These are phyloP conservation scores for Drosophila nigrodunni DNA, from an alignment of 1,140 invertebrate genomes.

Conservation along the genomic window DNA sequence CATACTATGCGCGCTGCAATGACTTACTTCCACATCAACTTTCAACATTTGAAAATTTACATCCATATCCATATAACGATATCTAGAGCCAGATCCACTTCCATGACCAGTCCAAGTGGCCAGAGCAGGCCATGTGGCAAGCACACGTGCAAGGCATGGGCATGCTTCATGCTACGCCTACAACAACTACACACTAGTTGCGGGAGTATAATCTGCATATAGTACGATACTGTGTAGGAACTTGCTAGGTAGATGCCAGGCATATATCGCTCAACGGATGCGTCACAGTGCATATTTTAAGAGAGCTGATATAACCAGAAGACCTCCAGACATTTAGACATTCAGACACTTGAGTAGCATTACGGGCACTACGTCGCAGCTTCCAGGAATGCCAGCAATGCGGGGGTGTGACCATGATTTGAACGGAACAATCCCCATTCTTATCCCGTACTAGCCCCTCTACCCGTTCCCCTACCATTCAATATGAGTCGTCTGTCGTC, in stretches of 20 bases:
- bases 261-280: conserved; percentile 62
- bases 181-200: conserved; percentile 51
- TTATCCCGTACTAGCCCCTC: not conserved
- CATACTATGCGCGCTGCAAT: conserved; percentile 30
- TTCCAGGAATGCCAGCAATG: conserved; percentile 73
- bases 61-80: conserved; percentile 7
- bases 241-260: conserved; percentile 31
- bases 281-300: conserved; percentile 79
- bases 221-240: conserved; percentile 28
- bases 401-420: conserved; percentile 65
- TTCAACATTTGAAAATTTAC: conserved; percentile 7
- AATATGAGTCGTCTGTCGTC: conserved; percentile 14
- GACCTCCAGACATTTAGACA: conserved; percentile 43
- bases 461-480: too few species aligned
- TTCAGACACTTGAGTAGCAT: conserved; percentile 44
- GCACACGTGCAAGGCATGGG: conserved; percentile 66
- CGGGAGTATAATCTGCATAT: conserved; percentile 62
- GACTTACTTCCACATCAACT: conserved; percentile 57
- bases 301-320: conserved; percentile 71
- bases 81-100: conserved; percentile 9
- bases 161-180: conserved; percentile 74
- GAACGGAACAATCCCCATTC: not conserved
- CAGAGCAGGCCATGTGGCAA: conserved; percentile 56
- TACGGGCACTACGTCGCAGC: conserved; percentile 47
- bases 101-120: conserved; percentile 28